A percentile compares a stretch with the other conserved stretches of the same genome.
phyloP scores from a whole-genome alignment of 2,797 vertebrate species.

The Acanthopagrus latus region DNA sequence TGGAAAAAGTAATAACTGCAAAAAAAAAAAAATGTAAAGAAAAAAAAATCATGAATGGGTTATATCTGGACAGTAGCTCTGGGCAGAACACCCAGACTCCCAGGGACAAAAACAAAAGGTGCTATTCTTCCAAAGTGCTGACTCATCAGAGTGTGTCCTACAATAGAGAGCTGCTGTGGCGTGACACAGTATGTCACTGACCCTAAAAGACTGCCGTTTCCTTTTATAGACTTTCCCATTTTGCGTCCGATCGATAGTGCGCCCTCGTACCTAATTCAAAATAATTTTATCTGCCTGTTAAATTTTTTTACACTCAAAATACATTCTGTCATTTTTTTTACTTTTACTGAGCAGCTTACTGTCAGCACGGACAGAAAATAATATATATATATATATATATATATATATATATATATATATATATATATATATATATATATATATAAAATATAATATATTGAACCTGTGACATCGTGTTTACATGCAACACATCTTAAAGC shows the following conservation, averaged over 20 bases:
- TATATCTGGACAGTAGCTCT: slow-evolving; percentile 53
- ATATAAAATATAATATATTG: too few relatives aligned
- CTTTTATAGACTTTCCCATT: slow-evolving; percentile 66
- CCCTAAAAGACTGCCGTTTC: slow-evolving; percentile 69
- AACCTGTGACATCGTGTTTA: slow-evolving; percentile 8
- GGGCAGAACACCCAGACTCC: slow-evolving; percentile 60
- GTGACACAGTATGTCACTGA: slow-evolving; percentile 74
- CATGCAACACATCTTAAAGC: neutral
- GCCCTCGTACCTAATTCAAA: slow-evolving; percentile 20
- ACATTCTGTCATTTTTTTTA: neutral
- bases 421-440: too few relatives aligned
- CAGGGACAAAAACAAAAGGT: slow-evolving; percentile 78
- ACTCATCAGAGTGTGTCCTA: slow-evolving; percentile 67
- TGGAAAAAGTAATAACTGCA: neutral
- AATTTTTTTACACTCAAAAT: neutral
- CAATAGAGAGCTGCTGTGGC: slow-evolving; percentile 72
- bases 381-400: too few relatives aligned
- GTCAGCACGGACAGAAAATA: neutral
- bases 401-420: too few relatives aligned
- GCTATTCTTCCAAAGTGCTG: slow-evolving; percentile 73
- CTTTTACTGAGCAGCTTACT: neutral
- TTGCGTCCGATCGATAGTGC: slow-evolving; percentile 40
- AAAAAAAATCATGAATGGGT: slow-evolving; percentile 50
- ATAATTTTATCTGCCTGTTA: neutral
- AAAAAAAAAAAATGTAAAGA: neutral